phyloP scores from a whole-genome alignment of 2,113 vertebrate genomes.

The Pygoscelis antarcticus region DNA sequence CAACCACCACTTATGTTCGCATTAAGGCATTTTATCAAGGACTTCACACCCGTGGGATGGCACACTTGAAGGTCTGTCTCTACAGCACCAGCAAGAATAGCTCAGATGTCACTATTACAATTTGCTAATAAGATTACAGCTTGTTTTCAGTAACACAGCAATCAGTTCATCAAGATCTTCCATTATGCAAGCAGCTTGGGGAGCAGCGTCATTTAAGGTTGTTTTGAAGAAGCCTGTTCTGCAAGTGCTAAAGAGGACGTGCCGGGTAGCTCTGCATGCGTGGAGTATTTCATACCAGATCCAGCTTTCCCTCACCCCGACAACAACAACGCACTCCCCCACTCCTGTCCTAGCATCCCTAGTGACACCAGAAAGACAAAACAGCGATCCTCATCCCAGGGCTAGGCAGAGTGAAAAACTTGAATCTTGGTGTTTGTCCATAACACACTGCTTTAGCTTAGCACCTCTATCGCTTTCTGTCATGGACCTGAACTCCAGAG shows the following conservation, averaged over 20 bases:
- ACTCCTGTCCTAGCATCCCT: neutral
- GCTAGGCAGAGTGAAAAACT: rapidly evolving
- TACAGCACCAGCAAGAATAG: neutral
- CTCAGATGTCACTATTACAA: neutral
- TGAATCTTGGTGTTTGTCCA: too few relatives aligned
- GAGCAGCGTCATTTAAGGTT: constrained; percentile 14
- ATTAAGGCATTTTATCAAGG: neutral
- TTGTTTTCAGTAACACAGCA: constrained; percentile 49
- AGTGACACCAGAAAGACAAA: neutral
- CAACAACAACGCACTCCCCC: neutral
- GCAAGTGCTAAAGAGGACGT: constrained; percentile 14
- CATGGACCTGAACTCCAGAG: neutral
- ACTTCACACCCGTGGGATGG: neutral
- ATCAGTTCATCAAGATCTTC: constrained; percentile 44
- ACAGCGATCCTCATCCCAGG: neutral
- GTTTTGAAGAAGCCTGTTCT: constrained; percentile 59
- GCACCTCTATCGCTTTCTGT: neutral
- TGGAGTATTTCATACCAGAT: neutral
- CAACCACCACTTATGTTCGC: neutral
- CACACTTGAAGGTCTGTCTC: neutral
- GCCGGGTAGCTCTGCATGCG: neutral
- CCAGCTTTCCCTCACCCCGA: neutral
- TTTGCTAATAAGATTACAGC: constrained; percentile 46
- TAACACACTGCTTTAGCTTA: neutral
- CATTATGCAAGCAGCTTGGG: constrained; percentile 53